Conservation (phyloP, 2,797 vertebrate species). For the Galago senegalensis region DNA sequence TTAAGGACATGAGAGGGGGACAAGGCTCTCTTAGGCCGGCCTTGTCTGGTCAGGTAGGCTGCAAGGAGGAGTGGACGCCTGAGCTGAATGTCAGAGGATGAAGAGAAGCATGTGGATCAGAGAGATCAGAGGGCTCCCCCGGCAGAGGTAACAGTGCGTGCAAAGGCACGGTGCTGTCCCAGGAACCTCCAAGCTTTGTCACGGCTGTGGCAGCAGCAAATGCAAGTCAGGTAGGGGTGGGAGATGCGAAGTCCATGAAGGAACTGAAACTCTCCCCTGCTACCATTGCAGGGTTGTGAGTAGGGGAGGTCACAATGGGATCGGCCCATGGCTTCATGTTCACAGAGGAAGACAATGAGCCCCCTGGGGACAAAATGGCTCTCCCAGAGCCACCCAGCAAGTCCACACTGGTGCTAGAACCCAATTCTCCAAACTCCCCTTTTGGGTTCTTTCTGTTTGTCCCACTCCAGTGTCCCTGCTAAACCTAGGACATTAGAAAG, state of each 20-base stretch:
- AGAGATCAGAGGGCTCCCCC: neutral
- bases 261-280: neutral
- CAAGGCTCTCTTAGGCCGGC: neutral
- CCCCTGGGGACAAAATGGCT: neutral
- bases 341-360: neutral
- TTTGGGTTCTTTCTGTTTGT: neutral
- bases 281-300: neutral
- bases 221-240: rapidly evolving
- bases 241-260: too few species aligned
- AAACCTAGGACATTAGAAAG: neutral
- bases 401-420: neutral
- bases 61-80: rapidly evolving
- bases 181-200: neutral
- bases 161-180: neutral
- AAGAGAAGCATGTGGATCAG: neutral
- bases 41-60: neutral
- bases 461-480: neutral
- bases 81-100: neutral
- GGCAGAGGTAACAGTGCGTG: neutral
- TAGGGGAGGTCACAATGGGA: rapidly evolving
- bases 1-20: rapidly evolving
- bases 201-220: rapidly evolving
- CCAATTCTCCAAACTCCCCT: neutral
- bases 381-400: neutral
- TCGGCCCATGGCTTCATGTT: neutral